A percentile compares a stretch with the other conserved stretches of the same genome.
phyloP scores from a whole-genome alignment of 2,113 vertebrate genomes.

The Suncus etruscus region DNA sequence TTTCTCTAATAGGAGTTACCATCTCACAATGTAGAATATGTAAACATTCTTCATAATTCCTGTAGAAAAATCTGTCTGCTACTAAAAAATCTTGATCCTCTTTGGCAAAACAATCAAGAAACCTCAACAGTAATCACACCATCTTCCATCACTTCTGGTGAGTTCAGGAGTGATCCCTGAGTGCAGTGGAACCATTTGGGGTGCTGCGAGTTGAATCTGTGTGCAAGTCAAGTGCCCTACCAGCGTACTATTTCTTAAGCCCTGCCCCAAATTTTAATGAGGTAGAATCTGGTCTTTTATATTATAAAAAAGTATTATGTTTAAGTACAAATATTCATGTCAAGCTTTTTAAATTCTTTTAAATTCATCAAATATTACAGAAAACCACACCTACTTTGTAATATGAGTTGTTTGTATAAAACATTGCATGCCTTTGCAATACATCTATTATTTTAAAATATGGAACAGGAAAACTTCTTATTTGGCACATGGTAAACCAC shows the following conservation, averaged over 20 bases:
- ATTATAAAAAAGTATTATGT: conserved; percentile 11
- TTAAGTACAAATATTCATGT: not conserved
- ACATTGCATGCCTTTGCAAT: not conserved
- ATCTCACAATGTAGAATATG: not conserved
- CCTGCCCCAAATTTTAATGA: conserved; percentile 7
- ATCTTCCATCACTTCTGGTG: too few species aligned
- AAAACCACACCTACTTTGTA: conserved; percentile 6
- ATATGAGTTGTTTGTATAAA: conserved; percentile 30
- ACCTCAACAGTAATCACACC: not conserved
- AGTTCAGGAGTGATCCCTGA: too few species aligned
- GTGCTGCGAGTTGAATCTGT: too few species aligned
- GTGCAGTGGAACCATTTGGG: too few species aligned
- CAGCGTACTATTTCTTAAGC: too few species aligned
- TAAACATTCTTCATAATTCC: not conserved
- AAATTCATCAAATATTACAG: not conserved
- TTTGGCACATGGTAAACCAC: not conserved
- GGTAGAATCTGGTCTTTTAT: not conserved
- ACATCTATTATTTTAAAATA: not conserved
- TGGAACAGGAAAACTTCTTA: not conserved
- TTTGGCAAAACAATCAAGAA: not conserved
- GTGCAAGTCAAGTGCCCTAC: too few species aligned
- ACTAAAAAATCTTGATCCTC: not conserved
- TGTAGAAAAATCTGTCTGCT: not conserved
- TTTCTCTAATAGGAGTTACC: conserved; percentile 6
- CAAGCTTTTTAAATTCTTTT: not conserved